These are phyloP conservation scores for Gymnorhina tibicen DNA, from an alignment of 2,113 vertebrate species.

Conservation along the genomic window DNA sequence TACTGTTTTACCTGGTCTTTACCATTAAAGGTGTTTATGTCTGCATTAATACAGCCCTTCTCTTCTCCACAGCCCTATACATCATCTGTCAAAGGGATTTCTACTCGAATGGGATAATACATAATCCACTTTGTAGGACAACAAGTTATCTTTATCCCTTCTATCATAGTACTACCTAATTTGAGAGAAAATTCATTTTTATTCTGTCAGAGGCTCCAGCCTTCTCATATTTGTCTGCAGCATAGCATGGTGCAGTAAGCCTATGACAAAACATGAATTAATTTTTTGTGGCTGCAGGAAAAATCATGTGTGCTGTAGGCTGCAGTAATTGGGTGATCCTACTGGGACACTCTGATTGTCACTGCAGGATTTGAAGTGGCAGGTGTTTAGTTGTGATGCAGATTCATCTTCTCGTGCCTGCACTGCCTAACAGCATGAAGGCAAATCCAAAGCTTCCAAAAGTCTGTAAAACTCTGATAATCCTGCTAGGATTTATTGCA, in stretches of 20 bases:
- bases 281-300: not conserved
- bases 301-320: not conserved
- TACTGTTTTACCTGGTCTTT: not conserved
- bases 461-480: constrained; percentile 52
- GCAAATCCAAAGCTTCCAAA: constrained; percentile 41
- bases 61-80: not conserved
- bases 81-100: not conserved
- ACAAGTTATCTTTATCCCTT: not conserved
- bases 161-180: not conserved
- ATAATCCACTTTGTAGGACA: not conserved
- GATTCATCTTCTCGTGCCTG: constrained; percentile 18
- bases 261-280: not conserved
- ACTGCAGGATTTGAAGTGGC: constrained; percentile 40
- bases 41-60: not conserved
- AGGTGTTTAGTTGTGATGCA: constrained; percentile 47
- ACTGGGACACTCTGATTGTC: constrained; percentile 3
- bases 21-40: not conserved
- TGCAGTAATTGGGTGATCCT: constrained; percentile 20
- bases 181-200: not conserved
- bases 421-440: constrained; percentile 7
- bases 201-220: not conserved
- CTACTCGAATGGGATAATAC: not conserved
- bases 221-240: not conserved
- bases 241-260: not conserved
- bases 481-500: constrained; percentile 52